Evolutionary conservation across 2,888 invertebrate species (phyloP), one percentile per base, ranked within the genome.

Genomic region (Dilophus febrilis): DNA sequence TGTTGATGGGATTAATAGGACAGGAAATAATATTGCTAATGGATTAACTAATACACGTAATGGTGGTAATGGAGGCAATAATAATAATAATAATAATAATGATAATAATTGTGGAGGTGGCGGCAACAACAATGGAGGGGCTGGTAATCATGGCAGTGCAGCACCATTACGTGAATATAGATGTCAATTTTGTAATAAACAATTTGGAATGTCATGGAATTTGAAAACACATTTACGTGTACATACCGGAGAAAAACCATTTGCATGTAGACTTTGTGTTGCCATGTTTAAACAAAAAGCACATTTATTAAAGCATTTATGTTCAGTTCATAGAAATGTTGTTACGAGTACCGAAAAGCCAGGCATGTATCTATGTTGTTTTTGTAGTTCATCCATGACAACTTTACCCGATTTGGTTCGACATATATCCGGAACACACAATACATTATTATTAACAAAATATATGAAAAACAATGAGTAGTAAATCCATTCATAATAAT

Each of bases 201-300:
- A 86, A 61, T 87, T 87, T 53, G 86, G 86, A 44, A 86, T 86
- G 86, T 85, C 85, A 43, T 87, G 86, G 86, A 87, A 87, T 67
- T 69, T 87, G 53, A 87, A 87, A 61, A 87, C 86, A 45, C 86
- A 86, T 63, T 67, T 86, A 42, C 71, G 86, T 55, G 86, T 87
- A 17, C 86, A 86, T 54, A 87, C 86, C 1, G 86, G 86, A 43
- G 86, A 87, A 51, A 87, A 86, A 57, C 86, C 86, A 1, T 87
- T 87, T 56, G 86, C 86, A 49, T 87, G 86, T 68, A 72, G 86
- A 50, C 70, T 86, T 35, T 87, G 86, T 56, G 84, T 86, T 43
- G 86, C 86, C 41, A 87, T 86, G 86, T 87, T 87, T 61, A 87
- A 87, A 63, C 86, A 87, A 55, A 87, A 87, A 58, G 86, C 86